A percentile compares a stretch with the other conserved stretches of the same genome.
These are phyloP conservation scores for Bombus ignitus DNA, from an alignment of 1,140 invertebrate species.

Conservation along the genomic window DNA sequence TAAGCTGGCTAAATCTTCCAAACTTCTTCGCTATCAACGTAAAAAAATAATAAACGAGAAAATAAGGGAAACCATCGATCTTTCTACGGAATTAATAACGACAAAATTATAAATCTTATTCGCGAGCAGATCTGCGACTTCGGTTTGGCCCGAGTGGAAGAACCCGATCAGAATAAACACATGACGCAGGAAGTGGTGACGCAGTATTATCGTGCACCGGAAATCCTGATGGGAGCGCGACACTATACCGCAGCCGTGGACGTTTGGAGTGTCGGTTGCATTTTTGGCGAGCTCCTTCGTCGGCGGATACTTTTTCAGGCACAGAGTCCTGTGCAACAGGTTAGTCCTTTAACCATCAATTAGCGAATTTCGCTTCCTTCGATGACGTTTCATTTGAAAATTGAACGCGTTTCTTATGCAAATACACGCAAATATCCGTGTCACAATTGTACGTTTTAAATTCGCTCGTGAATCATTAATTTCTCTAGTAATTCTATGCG, in stretches of 20 bases:
- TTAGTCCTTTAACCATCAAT: conserved; percentile 73
- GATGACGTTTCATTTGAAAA: too few relatives aligned
- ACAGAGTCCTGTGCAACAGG: conserved; percentile 96
- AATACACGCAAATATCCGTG: too few relatives aligned
- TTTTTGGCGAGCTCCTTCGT: conserved; percentile 98
- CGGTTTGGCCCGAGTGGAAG: conserved; percentile 96
- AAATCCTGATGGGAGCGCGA: conserved; percentile 98
- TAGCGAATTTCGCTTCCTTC: too few relatives aligned
- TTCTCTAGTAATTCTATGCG: too few relatives aligned
- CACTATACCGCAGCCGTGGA: conserved; percentile 99
- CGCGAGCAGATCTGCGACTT: conserved; percentile 96
- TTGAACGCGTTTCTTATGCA: too few relatives aligned
- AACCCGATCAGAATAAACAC: conserved; percentile 94
- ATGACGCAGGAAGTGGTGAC: conserved; percentile 99
- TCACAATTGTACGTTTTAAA: too few relatives aligned
- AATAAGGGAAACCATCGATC: too few relatives aligned
- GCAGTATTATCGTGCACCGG: conserved; percentile 99
- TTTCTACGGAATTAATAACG: too few relatives aligned
- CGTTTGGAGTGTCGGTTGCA: conserved; percentile 99
- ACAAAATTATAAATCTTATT: conserved; percentile 18
- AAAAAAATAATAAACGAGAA: background rate
- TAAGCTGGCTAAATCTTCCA: background rate
- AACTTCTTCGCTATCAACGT: background rate
- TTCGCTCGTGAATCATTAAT: too few relatives aligned
- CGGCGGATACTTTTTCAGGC: conserved; percentile 98